Evolutionary conservation across 2,113 vertebrate genomes (phyloP).

Genomic region (Pithys albifrons): DNA sequence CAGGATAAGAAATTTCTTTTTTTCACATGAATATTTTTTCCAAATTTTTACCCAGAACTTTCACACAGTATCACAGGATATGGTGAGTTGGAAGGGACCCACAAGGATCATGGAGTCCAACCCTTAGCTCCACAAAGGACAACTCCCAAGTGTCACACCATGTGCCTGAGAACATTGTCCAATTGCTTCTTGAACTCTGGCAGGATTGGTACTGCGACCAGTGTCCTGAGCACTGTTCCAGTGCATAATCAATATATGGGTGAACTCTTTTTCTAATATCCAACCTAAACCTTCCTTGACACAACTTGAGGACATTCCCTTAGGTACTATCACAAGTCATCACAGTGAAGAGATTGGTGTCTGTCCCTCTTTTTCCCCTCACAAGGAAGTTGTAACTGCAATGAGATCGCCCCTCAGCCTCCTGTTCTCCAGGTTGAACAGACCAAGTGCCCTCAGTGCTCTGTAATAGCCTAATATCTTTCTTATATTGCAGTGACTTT

Average conservation of each 20-base stretch:
- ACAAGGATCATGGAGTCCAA: not conserved
- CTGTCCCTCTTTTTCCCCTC: not conserved
- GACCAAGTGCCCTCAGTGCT: not conserved
- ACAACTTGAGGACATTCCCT: not conserved
- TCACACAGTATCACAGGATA: not conserved
- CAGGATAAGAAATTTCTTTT: not conserved
- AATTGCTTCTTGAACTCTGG: not conserved
- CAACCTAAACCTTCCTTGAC: not conserved
- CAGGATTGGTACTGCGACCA: not conserved
- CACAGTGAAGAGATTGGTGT: not conserved
- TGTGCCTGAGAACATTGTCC: not conserved
- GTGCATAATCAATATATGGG: not conserved
- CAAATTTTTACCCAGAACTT: not conserved
- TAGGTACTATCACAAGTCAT: not conserved
- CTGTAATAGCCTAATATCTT: not conserved
- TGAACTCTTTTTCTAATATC: not conserved
- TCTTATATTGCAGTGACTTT: not conserved
- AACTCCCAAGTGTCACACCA: not conserved
- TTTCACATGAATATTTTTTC: not conserved
- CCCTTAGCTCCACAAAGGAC: not conserved
- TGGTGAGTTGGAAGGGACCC: not conserved
- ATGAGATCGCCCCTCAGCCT: not conserved
- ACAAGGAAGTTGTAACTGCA: not conserved
- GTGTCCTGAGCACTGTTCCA: not conserved
- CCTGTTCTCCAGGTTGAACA: not conserved